Evolutionary conservation across 2,113 vertebrate species (phyloP).

Genomic region (Pachypanchax playfairii): DNA sequence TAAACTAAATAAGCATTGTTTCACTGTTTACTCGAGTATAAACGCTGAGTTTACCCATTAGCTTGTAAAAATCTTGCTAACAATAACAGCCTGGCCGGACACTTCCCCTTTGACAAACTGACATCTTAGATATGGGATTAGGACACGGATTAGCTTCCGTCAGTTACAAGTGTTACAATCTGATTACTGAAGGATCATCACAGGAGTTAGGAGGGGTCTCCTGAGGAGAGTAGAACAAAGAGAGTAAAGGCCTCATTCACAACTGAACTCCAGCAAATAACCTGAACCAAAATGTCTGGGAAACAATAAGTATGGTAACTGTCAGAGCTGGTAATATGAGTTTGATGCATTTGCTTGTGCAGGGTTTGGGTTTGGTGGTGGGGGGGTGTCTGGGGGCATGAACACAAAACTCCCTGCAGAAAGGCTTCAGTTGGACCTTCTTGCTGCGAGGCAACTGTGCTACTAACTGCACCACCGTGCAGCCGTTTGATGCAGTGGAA

Average conservation of each 20-base stretch:
- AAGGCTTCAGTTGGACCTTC: no score
- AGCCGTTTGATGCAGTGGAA: no score
- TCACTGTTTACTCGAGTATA: slow-evolving; percentile 59
- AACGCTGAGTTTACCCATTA: slow-evolving; percentile 44
- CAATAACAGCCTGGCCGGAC: slow-evolving; percentile 52
- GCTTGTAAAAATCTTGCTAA: slow-evolving; percentile 50
- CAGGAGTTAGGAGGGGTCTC: slow-evolving; percentile 11
- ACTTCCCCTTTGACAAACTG: slow-evolving; percentile 80
- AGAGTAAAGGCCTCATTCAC: slow-evolving; percentile 11
- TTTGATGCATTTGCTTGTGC: no score
- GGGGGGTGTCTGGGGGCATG: no score
- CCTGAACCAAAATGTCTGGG: slow-evolving; percentile 26
- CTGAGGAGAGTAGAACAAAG: slow-evolving; percentile 2
- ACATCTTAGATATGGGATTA: slow-evolving; percentile 48
- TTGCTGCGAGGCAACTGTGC: no score
- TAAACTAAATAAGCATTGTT: slow-evolving; percentile 66
- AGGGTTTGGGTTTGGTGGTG: no score
- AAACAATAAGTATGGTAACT: no score
- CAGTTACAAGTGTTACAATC: slow-evolving; percentile 46
- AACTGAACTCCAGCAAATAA: slow-evolving; percentile 19
- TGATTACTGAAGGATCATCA: slow-evolving; percentile 52
- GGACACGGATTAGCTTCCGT: slow-evolving; percentile 46
- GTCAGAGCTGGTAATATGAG: no score
- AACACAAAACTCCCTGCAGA: no score
- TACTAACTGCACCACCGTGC: no score